phyloP scores from a whole-genome alignment of 2,113 vertebrate genomes.

The Ranitomeya variabilis region DNA sequence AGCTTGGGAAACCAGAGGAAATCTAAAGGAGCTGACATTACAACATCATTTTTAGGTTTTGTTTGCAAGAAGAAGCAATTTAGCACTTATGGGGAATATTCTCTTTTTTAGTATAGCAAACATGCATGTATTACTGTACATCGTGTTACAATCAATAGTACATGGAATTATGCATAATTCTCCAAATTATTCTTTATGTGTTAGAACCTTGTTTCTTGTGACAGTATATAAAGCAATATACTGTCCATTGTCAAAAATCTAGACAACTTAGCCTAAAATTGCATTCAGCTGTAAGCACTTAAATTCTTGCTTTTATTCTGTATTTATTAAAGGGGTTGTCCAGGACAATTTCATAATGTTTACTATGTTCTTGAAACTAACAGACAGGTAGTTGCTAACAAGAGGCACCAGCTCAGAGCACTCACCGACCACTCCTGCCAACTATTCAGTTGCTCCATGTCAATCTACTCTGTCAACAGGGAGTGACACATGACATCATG shows the following conservation, averaged over 20 bases:
- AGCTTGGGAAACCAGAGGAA: constrained; percentile 9
- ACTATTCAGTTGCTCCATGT: too few relatives aligned
- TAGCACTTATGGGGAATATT: neutral
- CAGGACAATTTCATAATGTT: too few relatives aligned
- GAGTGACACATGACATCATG: too few relatives aligned
- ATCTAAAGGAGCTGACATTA: constrained; percentile 57
- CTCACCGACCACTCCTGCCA: too few relatives aligned
- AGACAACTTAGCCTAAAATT: neutral
- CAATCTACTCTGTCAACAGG: too few relatives aligned
- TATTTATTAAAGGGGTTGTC: neutral
- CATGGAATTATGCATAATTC: neutral
- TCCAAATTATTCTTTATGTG: neutral
- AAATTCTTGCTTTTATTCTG: neutral
- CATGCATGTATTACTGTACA: neutral
- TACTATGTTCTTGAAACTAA: too few relatives aligned
- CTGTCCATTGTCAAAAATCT: neutral
- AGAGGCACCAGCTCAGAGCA: too few relatives aligned
- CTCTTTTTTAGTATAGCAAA: neutral
- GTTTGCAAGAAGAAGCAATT: neutral
- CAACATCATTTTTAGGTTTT: constrained; percentile 6
- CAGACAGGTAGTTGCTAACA: too few relatives aligned
- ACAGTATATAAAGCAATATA: neutral
- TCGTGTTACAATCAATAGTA: neutral
- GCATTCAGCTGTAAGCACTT: neutral
- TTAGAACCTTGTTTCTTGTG: neutral